Evolutionary conservation across 2,113 vertebrate genomes (phyloP).

Genomic region (Dromiciops gliroides): DNA sequence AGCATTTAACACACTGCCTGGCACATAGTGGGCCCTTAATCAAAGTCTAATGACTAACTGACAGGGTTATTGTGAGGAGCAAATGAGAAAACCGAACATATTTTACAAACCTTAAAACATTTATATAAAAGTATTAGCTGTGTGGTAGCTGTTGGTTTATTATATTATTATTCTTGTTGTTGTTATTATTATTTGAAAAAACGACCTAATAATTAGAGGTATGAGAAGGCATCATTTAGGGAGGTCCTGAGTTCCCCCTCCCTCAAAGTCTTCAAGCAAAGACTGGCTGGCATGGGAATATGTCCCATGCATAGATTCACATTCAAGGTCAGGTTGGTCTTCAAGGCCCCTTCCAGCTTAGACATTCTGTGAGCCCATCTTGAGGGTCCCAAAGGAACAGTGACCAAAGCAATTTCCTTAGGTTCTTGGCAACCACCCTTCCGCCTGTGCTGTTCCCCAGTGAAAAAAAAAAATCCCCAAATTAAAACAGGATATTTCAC

Average conservation of each 20-base stretch:
- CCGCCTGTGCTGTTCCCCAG: not conserved
- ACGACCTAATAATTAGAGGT: no score
- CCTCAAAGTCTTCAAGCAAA: not conserved
- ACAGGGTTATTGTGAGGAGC: not conserved
- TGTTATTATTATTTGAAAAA: not conserved
- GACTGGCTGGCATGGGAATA: no score
- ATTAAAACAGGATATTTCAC: conserved; percentile 24
- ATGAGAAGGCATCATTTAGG: no score
- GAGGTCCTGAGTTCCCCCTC: not conserved
- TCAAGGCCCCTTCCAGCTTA: not conserved
- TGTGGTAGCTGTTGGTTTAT: not conserved
- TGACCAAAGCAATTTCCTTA: conserved; percentile 16
- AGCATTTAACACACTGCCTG: no score
- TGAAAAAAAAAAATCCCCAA: not conserved
- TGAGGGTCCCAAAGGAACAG: not conserved
- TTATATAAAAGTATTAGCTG: not conserved
- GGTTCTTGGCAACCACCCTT: not conserved
- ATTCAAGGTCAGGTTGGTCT: not conserved
- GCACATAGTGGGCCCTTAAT: no score
- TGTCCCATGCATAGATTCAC: not conserved
- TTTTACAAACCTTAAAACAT: not conserved
- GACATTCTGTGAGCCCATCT: not conserved
- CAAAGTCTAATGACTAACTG: no score
- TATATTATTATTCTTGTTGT: no score
- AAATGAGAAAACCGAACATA: not conserved